phyloP scores from a whole-genome alignment of 2,888 invertebrate genomes.

The Cetonia aurata region DNA sequence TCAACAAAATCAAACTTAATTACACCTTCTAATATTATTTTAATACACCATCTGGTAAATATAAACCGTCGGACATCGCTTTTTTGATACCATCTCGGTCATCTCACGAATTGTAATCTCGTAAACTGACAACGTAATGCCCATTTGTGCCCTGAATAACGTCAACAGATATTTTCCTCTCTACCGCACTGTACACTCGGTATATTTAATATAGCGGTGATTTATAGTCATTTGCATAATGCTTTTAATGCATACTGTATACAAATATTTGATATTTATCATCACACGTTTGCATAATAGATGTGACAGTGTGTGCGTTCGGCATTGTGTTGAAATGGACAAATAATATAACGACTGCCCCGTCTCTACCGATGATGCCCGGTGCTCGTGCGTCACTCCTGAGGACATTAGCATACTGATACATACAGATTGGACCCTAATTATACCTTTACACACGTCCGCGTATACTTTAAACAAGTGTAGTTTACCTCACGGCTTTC shows the following conservation, averaged over 20 bases:
- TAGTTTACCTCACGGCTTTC: neutral
- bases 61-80: too few species aligned
- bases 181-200: neutral
- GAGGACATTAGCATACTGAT: slow-evolving; percentile 11
- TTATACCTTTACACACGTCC: neutral
- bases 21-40: too few species aligned
- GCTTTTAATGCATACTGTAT: slow-evolving; percentile 11
- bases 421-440: slow-evolving; percentile 15
- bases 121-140: too few species aligned
- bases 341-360: slow-evolving; percentile 9
- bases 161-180: neutral
- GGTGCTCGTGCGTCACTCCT: neutral
- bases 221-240: slow-evolving; percentile 16
- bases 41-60: too few species aligned
- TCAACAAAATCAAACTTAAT: too few species aligned
- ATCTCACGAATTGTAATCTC: too few species aligned
- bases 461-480: neutral
- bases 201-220: slow-evolving; percentile 3
- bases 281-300: slow-evolving; percentile 5
- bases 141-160: too few species aligned
- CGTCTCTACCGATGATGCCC: neutral
- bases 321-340: slow-evolving; percentile 1
- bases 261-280: slow-evolving; percentile 21
- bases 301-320: neutral
- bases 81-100: too few species aligned